Percentiles rank a stretch among this genome's conserved stretches.
These are phyloP conservation scores for Kryphioiulus occultus DNA, from an alignment of 2,888 invertebrate genomes.

Conservation along the genomic window DNA sequence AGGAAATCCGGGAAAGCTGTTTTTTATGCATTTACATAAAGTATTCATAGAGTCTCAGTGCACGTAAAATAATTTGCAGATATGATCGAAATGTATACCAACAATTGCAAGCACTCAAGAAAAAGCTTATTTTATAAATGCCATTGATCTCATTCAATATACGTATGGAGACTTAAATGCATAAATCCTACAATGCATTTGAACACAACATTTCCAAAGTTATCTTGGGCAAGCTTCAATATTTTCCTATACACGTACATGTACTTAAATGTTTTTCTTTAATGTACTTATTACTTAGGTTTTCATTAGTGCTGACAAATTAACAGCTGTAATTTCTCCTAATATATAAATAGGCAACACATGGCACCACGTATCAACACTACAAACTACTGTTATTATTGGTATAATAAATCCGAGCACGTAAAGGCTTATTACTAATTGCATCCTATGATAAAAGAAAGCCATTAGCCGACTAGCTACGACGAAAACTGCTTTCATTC, in stretches of 20 bases:
- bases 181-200: background rate
- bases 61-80: background rate
- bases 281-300: background rate
- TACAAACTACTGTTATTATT: background rate
- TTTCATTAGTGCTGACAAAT: background rate
- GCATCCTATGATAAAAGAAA: background rate
- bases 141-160: too few relatives aligned
- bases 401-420: background rate
- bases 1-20: background rate
- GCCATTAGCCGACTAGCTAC: background rate
- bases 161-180: too few relatives aligned
- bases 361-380: background rate
- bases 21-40: background rate
- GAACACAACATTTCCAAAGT: background rate
- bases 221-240: background rate
- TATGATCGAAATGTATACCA: background rate
- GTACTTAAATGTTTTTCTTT: background rate
- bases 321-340: background rate
- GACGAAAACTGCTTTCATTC: background rate
- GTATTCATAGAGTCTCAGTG: background rate
- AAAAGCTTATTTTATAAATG: background rate
- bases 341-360: background rate
- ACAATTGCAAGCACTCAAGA: background rate
- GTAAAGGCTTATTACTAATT: background rate
- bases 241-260: background rate